Evolutionary conservation across 1,140 invertebrate genomes (phyloP).

Genomic region (Melitaea cinxia): DNA sequence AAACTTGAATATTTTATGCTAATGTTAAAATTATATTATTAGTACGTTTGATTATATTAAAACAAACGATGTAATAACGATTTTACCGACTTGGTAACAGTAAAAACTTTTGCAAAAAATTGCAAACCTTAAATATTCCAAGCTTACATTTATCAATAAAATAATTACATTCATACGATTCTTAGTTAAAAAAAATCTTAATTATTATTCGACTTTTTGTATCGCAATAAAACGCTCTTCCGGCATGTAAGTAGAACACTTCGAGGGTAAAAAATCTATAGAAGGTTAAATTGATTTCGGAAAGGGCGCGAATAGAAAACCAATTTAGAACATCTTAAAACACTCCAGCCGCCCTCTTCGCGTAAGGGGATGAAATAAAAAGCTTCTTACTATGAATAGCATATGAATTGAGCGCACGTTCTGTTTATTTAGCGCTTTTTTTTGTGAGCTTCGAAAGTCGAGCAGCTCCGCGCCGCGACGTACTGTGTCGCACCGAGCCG

Average conservation of each 20-base stretch:
- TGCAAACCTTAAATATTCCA: background rate
- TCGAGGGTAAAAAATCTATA: slow-evolving; percentile 11
- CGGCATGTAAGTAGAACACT: background rate
- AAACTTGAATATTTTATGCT: background rate
- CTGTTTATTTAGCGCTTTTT: slow-evolving; percentile 1
- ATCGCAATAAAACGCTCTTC: background rate
- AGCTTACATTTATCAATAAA: background rate
- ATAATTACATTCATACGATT: no score
- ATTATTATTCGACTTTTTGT: background rate
- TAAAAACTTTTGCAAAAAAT: background rate
- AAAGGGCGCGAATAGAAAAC: slow-evolving; percentile 26
- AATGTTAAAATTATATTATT: background rate
- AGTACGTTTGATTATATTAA: background rate
- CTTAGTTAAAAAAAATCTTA: background rate
- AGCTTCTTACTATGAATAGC: slow-evolving; percentile 30
- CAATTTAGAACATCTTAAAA: slow-evolving; percentile 40
- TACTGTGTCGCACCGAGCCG: no score
- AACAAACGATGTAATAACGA: background rate
- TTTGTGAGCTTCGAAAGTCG: background rate
- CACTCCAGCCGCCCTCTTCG: slow-evolving; percentile 38
- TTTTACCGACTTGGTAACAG: background rate
- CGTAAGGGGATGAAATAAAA: slow-evolving; percentile 24
- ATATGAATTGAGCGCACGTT: slow-evolving; percentile 23
- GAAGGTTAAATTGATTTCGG: slow-evolving; percentile 10
- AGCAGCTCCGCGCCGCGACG: background rate